Conservation (phyloP, 2,888 invertebrate species). For the Leptodirus hochenwartii region DNA sequence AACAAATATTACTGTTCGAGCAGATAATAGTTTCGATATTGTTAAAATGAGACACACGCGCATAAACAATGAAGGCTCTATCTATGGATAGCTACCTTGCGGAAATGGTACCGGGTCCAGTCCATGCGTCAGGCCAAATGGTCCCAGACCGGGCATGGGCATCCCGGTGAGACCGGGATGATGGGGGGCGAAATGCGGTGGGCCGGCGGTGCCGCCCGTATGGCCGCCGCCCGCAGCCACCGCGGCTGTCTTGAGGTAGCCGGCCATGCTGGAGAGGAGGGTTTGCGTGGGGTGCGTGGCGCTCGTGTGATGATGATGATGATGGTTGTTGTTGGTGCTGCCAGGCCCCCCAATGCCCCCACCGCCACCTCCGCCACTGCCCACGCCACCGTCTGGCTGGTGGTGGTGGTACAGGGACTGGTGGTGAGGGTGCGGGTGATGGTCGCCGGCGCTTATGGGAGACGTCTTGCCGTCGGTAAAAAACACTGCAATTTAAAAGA, state of each 20-base stretch:
- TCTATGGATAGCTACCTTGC: slow-evolving; percentile 22
- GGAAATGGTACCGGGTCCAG: slow-evolving; percentile 23
- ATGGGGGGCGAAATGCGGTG: slow-evolving; percentile 19
- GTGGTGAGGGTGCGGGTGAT: no score
- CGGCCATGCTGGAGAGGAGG: slow-evolving; percentile 21
- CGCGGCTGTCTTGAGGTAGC: slow-evolving; percentile 21
- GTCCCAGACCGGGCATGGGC: slow-evolving; percentile 21
- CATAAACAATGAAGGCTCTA: no score
- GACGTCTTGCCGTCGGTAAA: slow-evolving; percentile 17
- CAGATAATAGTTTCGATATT: no score
- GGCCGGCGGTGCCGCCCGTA: slow-evolving; percentile 17
- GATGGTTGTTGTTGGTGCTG: no score
- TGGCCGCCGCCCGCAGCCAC: slow-evolving; percentile 20
- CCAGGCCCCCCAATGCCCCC: no score
- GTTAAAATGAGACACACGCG: slow-evolving; percentile 2
- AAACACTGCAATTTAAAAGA: neutral
- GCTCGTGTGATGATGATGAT: no score
- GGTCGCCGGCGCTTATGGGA: no score
- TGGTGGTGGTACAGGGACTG: no score
- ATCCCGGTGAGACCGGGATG: slow-evolving; percentile 19
- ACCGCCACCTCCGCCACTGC: no score
- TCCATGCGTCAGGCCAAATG: slow-evolving; percentile 22
- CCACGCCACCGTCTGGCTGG: no score
- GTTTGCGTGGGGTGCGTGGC: slow-evolving; percentile 13
- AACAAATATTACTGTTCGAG: no score